A percentile compares a stretch with the other conserved stretches of the same genome.
Evolutionary conservation across 2,888 invertebrate genomes (phyloP).

Genomic region (Linnaemya tessellans): DNA sequence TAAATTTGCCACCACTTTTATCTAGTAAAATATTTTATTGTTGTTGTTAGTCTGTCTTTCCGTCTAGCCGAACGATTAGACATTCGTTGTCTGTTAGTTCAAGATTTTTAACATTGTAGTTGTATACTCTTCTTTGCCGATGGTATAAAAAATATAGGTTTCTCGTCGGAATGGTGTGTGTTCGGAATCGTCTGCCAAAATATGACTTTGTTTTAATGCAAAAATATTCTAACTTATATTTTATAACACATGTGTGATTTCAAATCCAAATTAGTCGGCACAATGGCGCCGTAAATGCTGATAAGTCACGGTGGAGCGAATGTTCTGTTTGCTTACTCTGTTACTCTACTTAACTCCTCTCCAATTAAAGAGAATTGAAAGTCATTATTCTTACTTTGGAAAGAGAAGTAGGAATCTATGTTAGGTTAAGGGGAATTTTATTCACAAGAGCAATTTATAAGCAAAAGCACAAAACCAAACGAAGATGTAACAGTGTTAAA

Average conservation of each 20-base stretch:
- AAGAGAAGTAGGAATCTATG: constrained; percentile 2
- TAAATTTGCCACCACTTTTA: constrained; percentile 44
- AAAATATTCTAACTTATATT: constrained; percentile 53
- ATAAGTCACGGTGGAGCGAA: constrained; percentile 72
- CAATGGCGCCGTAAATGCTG: constrained; percentile 74
- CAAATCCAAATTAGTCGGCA: constrained; percentile 73
- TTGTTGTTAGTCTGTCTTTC: background rate
- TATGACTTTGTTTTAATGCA: constrained; percentile 32
- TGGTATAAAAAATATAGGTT: constrained; percentile 21
- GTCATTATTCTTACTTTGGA: background rate
- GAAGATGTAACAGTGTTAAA: constrained; percentile 6
- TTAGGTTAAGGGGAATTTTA: constrained; percentile 7
- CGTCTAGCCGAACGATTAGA: constrained; percentile 25
- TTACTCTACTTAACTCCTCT: constrained; percentile 38
- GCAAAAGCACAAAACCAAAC: constrained; percentile 1
- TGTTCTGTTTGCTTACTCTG: constrained; percentile 43
- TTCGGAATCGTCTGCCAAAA: constrained; percentile 38
- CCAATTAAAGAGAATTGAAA: constrained; percentile 32
- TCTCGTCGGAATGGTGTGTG: constrained; percentile 38
- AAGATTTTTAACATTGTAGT: constrained; percentile 11
- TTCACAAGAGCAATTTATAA: background rate
- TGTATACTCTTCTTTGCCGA: constrained; percentile 14
- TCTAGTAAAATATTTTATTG: constrained; percentile 25
- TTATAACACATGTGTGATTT: constrained; percentile 70
- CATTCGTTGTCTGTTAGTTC: constrained; percentile 16